Conservation (phyloP, 2,888 invertebrate genomes). For the Catotricha subobsoleta region DNA sequence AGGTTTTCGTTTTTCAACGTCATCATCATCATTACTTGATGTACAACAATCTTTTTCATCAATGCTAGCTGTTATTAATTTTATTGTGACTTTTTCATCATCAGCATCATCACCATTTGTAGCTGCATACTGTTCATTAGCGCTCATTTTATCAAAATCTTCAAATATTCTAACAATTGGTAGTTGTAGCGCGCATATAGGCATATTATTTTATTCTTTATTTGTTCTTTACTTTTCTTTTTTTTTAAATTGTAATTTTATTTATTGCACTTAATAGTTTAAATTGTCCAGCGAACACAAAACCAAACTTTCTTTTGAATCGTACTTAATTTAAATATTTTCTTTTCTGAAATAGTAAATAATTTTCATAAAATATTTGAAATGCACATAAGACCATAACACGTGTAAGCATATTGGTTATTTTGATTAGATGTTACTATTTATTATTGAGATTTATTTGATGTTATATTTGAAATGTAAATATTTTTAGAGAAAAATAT, state of each 20-base stretch:
- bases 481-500: too few species aligned
- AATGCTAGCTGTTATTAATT: background rate
- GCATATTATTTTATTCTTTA: slow-evolving; percentile 17
- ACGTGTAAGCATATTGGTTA: too few species aligned
- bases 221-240: slow-evolving; percentile 1
- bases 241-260: background rate
- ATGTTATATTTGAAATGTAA: too few species aligned
- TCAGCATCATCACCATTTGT: slow-evolving; percentile 16
- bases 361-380: too few species aligned
- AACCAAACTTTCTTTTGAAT: too few species aligned
- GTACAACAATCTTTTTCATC: background rate
- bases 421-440: too few species aligned
- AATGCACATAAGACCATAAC: too few species aligned
- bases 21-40: slow-evolving; percentile 9
- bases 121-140: slow-evolving; percentile 28
- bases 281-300: too few species aligned
- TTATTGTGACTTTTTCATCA: slow-evolving; percentile 3
- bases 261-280: too few species aligned
- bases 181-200: slow-evolving; percentile 20
- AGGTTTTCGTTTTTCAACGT: slow-evolving; percentile 5
- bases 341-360: too few species aligned
- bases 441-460: too few species aligned
- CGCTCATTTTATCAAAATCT: slow-evolving; percentile 31
- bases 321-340: too few species aligned
- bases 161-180: slow-evolving; percentile 28